phyloP scores from a whole-genome alignment of 2,888 invertebrate genomes.

The Trichogramma evanescens region DNA sequence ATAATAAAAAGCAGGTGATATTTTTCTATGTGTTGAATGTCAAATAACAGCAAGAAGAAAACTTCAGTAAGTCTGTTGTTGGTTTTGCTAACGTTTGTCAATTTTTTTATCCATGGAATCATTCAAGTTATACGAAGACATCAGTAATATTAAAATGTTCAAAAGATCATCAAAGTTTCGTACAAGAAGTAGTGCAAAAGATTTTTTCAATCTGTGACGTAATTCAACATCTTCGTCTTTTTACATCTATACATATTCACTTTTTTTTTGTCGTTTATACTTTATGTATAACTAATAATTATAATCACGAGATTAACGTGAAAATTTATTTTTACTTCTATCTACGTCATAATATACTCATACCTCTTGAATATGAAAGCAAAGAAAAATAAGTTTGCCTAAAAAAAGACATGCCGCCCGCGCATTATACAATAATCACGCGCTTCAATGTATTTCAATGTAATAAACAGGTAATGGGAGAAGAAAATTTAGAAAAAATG shows the following conservation, averaged over 20 bases:
- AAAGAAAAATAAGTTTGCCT: neutral
- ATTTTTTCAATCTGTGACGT: conserved; percentile 21
- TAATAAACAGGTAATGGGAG: too few relatives aligned
- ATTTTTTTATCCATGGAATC: conserved; percentile 9
- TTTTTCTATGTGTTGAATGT: neutral
- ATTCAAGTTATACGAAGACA: conserved; percentile 20
- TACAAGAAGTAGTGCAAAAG: conserved; percentile 25
- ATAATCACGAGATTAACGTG: conserved; percentile 11
- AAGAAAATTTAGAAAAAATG: too few relatives aligned
- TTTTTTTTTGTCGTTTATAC: conserved; percentile 3
- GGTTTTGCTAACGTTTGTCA: neutral
- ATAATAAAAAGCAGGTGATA: neutral
- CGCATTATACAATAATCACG: neutral
- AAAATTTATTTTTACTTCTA: neutral
- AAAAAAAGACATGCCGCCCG: conserved; percentile 4
- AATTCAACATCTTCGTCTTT: conserved; percentile 22
- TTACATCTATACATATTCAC: conserved; percentile 24
- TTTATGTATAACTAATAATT: neutral
- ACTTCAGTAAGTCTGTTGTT: conserved; percentile 14
- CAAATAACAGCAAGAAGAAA: conserved; percentile 4
- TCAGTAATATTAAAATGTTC: conserved; percentile 20
- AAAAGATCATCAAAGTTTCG: conserved; percentile 23
- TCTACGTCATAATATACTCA: too few relatives aligned
- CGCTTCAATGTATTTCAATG: neutral
- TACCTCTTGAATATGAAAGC: too few relatives aligned